Percentiles rank a stretch among this genome's conserved stretches.
Evolutionary conservation across 2,888 invertebrate species (phyloP).

Genomic region (Catocala fraxini): DNA sequence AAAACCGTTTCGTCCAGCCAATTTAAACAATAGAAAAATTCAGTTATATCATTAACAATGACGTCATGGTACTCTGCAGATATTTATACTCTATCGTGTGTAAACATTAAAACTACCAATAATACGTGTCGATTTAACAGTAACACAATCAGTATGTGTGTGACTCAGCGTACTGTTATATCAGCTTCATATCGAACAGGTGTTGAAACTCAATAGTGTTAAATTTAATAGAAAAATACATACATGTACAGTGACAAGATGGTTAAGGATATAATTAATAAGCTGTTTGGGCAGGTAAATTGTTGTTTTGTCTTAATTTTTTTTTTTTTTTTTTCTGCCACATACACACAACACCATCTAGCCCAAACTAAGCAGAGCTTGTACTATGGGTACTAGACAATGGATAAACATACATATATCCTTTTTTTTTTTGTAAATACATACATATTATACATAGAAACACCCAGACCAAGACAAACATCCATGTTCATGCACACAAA

Average conservation of each 20-base stretch:
- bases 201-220: constrained; percentile 5
- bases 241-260: constrained; percentile 18
- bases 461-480: too few relatives aligned
- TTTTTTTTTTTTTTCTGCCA: too few relatives aligned
- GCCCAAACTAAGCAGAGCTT: too few relatives aligned
- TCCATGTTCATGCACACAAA: too few relatives aligned
- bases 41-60: neutral
- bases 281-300: constrained; percentile 36
- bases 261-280: constrained; percentile 39
- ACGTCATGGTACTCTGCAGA: constrained; percentile 14
- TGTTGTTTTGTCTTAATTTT: too few relatives aligned
- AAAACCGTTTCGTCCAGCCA: too few relatives aligned
- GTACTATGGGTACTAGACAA: too few relatives aligned
- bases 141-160: constrained; percentile 26
- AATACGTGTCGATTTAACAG: constrained; percentile 28
- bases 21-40: neutral
- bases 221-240: constrained; percentile 17
- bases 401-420: too few relatives aligned
- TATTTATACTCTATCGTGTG: constrained; percentile 19
- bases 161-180: constrained; percentile 29
- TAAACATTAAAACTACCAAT: constrained; percentile 16
- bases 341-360: too few relatives aligned
- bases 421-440: too few relatives aligned
- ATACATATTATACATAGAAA: too few relatives aligned
- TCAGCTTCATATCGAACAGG: constrained; percentile 20